Percentiles rank a stretch among this genome's conserved stretches.
These are phyloP conservation scores for Channa maculata DNA, from an alignment of 2,113 vertebrate species.

Conservation along the genomic window DNA sequence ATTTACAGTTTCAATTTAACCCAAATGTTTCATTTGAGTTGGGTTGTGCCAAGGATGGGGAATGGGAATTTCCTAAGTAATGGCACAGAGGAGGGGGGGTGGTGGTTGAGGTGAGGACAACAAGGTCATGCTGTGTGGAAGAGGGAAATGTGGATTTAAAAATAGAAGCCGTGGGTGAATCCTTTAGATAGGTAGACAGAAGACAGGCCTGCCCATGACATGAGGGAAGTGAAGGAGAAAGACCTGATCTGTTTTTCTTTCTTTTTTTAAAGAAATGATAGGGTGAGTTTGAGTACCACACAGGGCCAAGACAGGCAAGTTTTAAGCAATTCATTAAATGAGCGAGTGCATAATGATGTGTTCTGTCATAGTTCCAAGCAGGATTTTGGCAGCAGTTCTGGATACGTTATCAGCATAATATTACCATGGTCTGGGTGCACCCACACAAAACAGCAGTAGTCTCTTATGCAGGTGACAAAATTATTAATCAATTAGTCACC, in stretches of 20 bases:
- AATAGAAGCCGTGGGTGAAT: slow-evolving; percentile 22
- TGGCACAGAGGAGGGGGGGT: neutral
- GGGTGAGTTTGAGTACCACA: slow-evolving; percentile 20
- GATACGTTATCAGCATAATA: slow-evolving; percentile 34
- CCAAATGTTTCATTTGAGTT: slow-evolving; percentile 42
- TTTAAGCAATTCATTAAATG: slow-evolving; percentile 41
- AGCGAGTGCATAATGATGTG: slow-evolving; percentile 52
- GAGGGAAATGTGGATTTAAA: slow-evolving; percentile 21
- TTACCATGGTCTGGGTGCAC: slow-evolving; percentile 27
- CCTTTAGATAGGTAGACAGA: slow-evolving; percentile 21
- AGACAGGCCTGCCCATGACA: neutral
- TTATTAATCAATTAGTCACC: slow-evolving; percentile 28
- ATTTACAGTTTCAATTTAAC: slow-evolving; percentile 21
- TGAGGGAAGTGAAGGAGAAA: slow-evolving; percentile 51
- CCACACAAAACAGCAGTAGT: slow-evolving; percentile 14
- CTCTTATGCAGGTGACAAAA: slow-evolving; percentile 20
- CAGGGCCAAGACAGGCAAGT: slow-evolving; percentile 30
- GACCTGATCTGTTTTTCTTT: slow-evolving; percentile 60
- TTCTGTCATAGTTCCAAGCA: slow-evolving; percentile 48
- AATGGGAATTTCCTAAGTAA: neutral
- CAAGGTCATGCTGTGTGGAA: neutral
- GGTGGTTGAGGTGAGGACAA: neutral
- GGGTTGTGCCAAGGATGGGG: neutral
- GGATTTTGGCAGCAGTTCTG: slow-evolving; percentile 44
- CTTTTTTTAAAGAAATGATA: slow-evolving; percentile 49